Evolutionary conservation across 2,888 invertebrate species (phyloP).

Genomic region (Creontiades dilutus): DNA sequence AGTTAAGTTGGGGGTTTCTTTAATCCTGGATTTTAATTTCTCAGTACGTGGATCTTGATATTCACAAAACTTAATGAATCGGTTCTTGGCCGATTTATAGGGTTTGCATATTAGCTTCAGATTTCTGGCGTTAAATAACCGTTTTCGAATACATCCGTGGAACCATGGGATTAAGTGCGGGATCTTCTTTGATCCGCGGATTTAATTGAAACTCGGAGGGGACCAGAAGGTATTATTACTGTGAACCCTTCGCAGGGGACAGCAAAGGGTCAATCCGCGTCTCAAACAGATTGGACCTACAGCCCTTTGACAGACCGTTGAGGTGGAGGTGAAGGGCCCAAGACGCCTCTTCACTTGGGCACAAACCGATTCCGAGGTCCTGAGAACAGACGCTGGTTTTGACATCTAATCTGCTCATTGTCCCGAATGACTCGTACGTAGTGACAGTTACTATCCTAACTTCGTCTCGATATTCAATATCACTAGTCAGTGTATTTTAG

Average conservation of each 20-base stretch:
- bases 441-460: not conserved
- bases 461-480: too few species aligned
- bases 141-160: not conserved
- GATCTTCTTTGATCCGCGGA: slow-evolving; percentile 2
- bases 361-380: not conserved
- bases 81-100: too few species aligned
- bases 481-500: too few species aligned
- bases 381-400: not conserved
- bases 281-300: slow-evolving; percentile 33
- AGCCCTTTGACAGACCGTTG: slow-evolving; percentile 23
- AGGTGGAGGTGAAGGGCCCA: slow-evolving; percentile 5
- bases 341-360: not conserved
- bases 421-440: not conserved
- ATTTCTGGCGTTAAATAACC: not conserved
- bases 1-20: too few species aligned
- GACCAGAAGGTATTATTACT: not conserved
- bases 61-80: too few species aligned
- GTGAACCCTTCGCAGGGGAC: not conserved
- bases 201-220: slow-evolving; percentile 30
- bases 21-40: too few species aligned
- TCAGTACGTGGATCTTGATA: too few species aligned
- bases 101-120: too few species aligned
- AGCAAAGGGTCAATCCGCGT: slow-evolving; percentile 47
- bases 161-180: not conserved
- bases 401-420: not conserved